A percentile compares a stretch with the other conserved stretches of the same genome.
phyloP scores from a whole-genome alignment of 2,797 vertebrate species.

The Fratercula arctica region DNA sequence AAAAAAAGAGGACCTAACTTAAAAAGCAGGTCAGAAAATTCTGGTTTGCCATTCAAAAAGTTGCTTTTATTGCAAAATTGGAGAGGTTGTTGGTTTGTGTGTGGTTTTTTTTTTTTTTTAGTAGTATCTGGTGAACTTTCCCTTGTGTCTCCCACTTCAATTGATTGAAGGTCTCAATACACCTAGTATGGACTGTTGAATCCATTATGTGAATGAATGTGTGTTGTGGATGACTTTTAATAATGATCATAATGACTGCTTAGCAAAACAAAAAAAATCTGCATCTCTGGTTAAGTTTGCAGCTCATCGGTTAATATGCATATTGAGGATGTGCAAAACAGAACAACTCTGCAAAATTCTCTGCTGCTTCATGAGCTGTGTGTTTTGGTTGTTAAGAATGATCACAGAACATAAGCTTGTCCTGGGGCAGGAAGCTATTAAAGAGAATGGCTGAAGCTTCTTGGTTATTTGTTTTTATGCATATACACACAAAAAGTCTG shows the following conservation, averaged over 20 bases:
- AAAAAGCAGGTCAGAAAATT: not conserved
- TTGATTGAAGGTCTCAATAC: not conserved
- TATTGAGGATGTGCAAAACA: not conserved
- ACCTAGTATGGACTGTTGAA: not conserved
- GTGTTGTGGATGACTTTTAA: not conserved
- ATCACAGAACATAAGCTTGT: not conserved
- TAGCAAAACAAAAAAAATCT: not conserved
- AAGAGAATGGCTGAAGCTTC: not conserved
- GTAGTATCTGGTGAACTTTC: not conserved
- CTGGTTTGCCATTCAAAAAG: not conserved
- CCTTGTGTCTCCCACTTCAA: not conserved
- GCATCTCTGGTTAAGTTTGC: not conserved
- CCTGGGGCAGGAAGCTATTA: not conserved
- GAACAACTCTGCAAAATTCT: not conserved
- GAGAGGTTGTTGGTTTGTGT: not conserved
- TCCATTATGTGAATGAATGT: not conserved
- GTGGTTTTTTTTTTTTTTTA: not conserved
- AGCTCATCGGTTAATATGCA: not conserved
- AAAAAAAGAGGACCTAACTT: not conserved
- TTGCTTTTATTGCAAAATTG: not conserved
- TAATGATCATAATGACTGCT: not conserved
- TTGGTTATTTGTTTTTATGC: not conserved
- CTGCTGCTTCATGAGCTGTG: not conserved
- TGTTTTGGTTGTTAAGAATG: not conserved
- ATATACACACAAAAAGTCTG: fast-evolving